Conservation (phyloP, 1,140 invertebrate genomes). For the Pararge aegeria region DNA sequence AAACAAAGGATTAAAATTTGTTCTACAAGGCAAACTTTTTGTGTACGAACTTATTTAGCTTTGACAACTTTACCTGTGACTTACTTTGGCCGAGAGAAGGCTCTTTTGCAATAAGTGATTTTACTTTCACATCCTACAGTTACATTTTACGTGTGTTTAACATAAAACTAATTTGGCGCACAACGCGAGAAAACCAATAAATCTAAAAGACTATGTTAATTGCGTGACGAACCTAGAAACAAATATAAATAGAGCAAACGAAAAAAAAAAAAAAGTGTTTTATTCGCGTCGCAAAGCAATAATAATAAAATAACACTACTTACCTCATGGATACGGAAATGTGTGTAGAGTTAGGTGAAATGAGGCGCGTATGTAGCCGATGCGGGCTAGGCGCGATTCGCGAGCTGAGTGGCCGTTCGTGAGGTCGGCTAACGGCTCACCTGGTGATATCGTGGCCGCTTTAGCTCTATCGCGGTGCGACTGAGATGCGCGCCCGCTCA, state of each 20-base stretch:
- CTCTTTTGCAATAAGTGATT: constrained; percentile 24
- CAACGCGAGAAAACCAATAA: neutral
- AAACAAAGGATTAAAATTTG: no score
- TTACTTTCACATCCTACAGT: constrained; percentile 24
- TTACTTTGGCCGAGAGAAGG: constrained; percentile 2
- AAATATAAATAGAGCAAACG: constrained; percentile 2
- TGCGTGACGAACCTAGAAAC: constrained; percentile 12
- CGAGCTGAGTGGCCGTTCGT: constrained; percentile 16
- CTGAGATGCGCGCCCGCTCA: constrained; percentile 59
- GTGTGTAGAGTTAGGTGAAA: constrained; percentile 7
- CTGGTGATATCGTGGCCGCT: constrained; percentile 34
- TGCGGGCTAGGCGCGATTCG: constrained; percentile 12
- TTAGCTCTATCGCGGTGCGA: constrained; percentile 48
- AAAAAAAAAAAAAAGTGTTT: constrained; percentile 4
- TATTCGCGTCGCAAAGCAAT: constrained; percentile 26
- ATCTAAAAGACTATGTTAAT: neutral
- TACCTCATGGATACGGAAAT: constrained; percentile 58
- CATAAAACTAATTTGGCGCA: neutral
- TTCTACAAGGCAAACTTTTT: neutral
- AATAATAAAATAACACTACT: constrained; percentile 29
- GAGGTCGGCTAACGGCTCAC: constrained; percentile 13
- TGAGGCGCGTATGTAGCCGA: constrained; percentile 8
- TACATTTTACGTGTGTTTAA: constrained; percentile 6
- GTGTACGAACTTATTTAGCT: neutral
- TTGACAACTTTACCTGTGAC: neutral